Evolutionary conservation across 2,113 vertebrate genomes (phyloP).

Genomic region (Salminus brasiliensis): DNA sequence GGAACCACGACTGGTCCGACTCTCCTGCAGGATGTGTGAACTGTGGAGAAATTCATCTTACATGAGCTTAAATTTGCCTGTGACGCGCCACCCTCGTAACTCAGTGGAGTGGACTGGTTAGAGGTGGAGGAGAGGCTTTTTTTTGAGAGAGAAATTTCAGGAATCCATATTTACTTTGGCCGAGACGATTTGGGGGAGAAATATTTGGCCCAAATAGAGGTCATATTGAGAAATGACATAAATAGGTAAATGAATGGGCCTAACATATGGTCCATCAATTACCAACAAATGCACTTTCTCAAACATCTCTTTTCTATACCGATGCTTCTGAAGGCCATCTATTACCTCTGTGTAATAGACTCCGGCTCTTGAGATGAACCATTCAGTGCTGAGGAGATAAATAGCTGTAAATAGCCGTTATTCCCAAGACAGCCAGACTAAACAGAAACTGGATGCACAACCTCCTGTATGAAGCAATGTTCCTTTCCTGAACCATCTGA

Average conservation of each 20-base stretch:
- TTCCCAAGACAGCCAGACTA: not conserved
- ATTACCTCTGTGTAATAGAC: not conserved
- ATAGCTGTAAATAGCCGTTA: not conserved
- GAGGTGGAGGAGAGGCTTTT: constrained; percentile 7
- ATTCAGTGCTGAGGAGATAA: not conserved
- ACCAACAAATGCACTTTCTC: not conserved
- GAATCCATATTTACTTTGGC: constrained; percentile 39
- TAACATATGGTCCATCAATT: not conserved
- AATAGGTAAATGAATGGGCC: constrained; percentile 2
- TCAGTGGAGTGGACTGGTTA: constrained; percentile 2
- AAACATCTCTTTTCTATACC: not conserved
- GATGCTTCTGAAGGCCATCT: not conserved
- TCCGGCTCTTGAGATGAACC: not conserved
- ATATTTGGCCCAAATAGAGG: constrained; percentile 1
- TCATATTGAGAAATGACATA: constrained; percentile 5
- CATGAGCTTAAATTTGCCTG: constrained; percentile 33
- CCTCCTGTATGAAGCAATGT: constrained; percentile 2
- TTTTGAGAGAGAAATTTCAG: constrained; percentile 33
- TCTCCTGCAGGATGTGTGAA: constrained; percentile 16
- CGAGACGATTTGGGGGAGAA: not conserved
- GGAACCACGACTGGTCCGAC: constrained; percentile 26
- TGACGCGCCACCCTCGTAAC: constrained; percentile 26
- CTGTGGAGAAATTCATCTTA: constrained; percentile 21
- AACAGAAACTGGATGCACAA: constrained; percentile 13
- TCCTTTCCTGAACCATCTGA: constrained; percentile 20